These are phyloP conservation scores for Felis chaus DNA, from an alignment of 2,113 vertebrate genomes.

Conservation along the genomic window DNA sequence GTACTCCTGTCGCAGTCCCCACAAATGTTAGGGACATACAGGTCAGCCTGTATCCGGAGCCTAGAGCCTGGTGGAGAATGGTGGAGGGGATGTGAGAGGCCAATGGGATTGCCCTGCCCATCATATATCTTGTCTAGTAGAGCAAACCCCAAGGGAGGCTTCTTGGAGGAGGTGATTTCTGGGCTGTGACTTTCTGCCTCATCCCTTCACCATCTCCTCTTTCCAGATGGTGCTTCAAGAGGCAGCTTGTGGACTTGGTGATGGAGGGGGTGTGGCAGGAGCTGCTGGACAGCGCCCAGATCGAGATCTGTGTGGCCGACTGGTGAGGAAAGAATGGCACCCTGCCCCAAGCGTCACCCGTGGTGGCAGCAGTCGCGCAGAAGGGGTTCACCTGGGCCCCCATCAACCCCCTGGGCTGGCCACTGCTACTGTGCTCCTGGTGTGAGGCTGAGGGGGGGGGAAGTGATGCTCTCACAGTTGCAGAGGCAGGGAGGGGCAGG, in stretches of 20 bases:
- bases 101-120: no score
- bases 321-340: slow-evolving; percentile 68
- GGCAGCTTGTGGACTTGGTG: slow-evolving; percentile 76
- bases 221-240: slow-evolving; percentile 77
- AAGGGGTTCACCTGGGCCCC: neutral
- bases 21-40: neutral
- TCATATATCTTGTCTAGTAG: neutral
- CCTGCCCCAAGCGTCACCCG: neutral
- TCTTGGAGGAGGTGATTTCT: neutral
- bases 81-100: neutral
- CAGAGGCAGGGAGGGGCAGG: neutral
- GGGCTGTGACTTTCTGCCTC: neutral
- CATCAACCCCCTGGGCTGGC: neutral
- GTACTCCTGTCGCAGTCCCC: neutral
- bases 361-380: neutral
- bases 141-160: neutral
- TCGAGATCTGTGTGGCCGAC: slow-evolving; percentile 68
- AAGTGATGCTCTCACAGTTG: neutral
- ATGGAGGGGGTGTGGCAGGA: slow-evolving; percentile 78
- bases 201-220: neutral
- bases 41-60: neutral
- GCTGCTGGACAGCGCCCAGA: slow-evolving; percentile 71
- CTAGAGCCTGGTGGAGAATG: neutral
- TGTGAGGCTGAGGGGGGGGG: neutral
- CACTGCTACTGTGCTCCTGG: neutral